Evolutionary conservation across 2,797 vertebrate species (phyloP), one percentile per base, ranked within the genome.

Genomic region (Amphiprion clarkii): DNA sequence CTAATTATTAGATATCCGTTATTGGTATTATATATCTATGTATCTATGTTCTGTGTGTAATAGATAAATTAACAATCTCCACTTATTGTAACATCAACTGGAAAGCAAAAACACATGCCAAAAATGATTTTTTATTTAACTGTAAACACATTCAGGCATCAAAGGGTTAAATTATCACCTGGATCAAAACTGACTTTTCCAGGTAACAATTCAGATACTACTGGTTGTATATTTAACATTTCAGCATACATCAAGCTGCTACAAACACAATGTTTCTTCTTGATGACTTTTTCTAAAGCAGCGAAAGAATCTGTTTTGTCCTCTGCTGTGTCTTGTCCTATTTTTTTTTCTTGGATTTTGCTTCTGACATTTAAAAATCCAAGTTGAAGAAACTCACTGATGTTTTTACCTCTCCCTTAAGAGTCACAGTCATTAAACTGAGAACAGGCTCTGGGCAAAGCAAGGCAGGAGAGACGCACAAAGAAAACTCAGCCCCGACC

Each of bases 401-500:
- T 66, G 60, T 23, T 71, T 68, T 78, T 36, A 69, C 72, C 64
- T 55, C 53, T 57, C 33, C 51, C 56, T 67, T 55, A 33, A 78
- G 69, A 42, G 33, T 79, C 55, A 54, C 48, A 65, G n/a, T 40
- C 68, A 53, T 79, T 64, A 77, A 88, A 83, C 59, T 49, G n/a
- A 79, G 48, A 79, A 60, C 68, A 81, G 67, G 48, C 77, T 82
- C 65, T 73, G 59, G 12, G 69, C 40, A 71, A 51, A 49, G 74
- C 55, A 39, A 74, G 71, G 54, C 44, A 68, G 66, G 68, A 68
- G 61, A 68, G 40, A 86, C 65, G 53, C 64, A 75, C 52, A 71
- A 74, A 79, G 74, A 84, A 83, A 82, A 78, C 60, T 60, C 59
- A 48, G 36, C 59, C 49, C 21, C 54, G 74, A 87, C 87, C 88